phyloP scores from a whole-genome alignment of 2,888 invertebrate species.

The Clanis bilineata region DNA sequence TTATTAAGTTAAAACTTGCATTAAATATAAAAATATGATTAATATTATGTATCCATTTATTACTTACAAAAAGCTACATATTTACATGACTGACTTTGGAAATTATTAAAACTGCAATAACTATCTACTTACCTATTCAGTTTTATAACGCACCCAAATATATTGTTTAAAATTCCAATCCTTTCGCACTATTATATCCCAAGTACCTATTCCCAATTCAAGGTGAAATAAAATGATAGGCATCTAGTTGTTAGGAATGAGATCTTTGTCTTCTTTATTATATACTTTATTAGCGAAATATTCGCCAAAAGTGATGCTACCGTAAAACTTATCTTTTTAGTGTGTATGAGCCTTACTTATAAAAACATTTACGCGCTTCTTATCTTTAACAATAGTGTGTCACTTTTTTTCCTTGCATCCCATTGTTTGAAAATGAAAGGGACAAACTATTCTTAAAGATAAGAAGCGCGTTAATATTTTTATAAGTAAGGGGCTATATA shows the following conservation, averaged over 20 bases:
- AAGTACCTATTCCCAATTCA: not conserved
- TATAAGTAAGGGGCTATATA: too few relatives aligned
- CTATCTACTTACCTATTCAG: not conserved
- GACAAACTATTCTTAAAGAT: too few relatives aligned
- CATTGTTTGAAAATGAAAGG: too few relatives aligned
- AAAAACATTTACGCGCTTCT: too few relatives aligned
- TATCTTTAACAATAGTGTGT: too few relatives aligned
- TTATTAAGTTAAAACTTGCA: not conserved
- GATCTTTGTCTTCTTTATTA: constrained; percentile 2
- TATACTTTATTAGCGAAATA: constrained; percentile 1
- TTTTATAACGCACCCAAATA: not conserved
- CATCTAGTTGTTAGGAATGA: constrained; percentile 1
- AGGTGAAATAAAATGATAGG: constrained; percentile 10
- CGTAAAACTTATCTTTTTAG: constrained; percentile 4
- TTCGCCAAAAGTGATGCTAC: not conserved
- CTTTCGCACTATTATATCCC: not conserved
- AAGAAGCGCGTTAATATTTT: too few relatives aligned
- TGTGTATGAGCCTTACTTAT: too few relatives aligned
- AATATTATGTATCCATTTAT: not conserved
- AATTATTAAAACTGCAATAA: not conserved
- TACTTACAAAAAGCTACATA: constrained; percentile 33
- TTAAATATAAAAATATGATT: not conserved
- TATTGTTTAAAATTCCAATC: not conserved
- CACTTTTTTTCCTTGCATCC: too few relatives aligned
- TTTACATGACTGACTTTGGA: constrained; percentile 62